Percentiles rank a stretch among this genome's conserved stretches.
phyloP scores from a whole-genome alignment of 2,113 vertebrate genomes.

The Tychaedon coryphoeus region DNA sequence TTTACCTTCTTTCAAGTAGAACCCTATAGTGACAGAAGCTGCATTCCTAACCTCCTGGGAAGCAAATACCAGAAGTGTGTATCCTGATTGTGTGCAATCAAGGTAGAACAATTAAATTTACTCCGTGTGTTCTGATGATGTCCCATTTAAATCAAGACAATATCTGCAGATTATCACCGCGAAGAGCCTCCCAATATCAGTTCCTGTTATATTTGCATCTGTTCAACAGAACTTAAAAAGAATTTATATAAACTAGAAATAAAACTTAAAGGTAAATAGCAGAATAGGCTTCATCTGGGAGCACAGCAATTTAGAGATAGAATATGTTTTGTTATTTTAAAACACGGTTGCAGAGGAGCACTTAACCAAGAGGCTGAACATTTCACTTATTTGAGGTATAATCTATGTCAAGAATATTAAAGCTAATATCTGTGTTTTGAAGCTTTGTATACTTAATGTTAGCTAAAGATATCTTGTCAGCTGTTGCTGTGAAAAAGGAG shows the following conservation, averaged over 20 bases:
- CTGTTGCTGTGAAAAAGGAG: neutral
- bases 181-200: conserved; percentile 9
- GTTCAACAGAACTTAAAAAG: neutral
- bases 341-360: neutral
- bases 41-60: conserved; percentile 18
- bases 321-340: neutral
- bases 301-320: neutral
- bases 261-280: neutral
- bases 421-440: neutral
- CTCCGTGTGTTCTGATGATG: conserved; percentile 61
- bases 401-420: neutral
- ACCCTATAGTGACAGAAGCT: conserved; percentile 25
- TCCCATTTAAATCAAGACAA: conserved; percentile 67
- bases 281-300: neutral
- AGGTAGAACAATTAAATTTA: conserved; percentile 69
- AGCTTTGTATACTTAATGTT: neutral
- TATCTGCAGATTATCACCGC: conserved; percentile 41
- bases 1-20: conserved; percentile 43
- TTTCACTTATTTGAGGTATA: neutral
- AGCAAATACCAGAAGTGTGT: conserved; percentile 48
- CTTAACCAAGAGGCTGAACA: neutral
- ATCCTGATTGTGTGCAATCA: conserved; percentile 45
- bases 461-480: neutral
- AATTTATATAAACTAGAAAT: conserved; percentile 8
- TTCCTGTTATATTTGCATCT: conserved; percentile 59